phyloP scores from a whole-genome alignment of 1,140 invertebrate genomes.

The Oryctes rhinoceros region DNA sequence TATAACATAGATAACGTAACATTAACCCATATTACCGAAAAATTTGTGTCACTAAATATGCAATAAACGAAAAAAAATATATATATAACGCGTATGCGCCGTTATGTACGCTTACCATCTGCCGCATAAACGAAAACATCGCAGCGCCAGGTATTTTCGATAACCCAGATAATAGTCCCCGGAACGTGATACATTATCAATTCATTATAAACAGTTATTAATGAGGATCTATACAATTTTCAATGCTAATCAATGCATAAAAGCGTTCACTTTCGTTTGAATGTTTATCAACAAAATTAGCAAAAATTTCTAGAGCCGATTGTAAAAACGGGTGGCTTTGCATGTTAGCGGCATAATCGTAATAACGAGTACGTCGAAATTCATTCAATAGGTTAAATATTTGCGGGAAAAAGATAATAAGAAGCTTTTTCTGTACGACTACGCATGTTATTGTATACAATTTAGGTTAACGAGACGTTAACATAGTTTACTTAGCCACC shows the following conservation, averaged over 20 bases:
- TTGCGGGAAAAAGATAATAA: too few species aligned
- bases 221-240: neutral
- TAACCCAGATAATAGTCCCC: neutral
- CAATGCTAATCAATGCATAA: neutral
- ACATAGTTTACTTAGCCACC: too few species aligned
- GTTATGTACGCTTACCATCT: neutral
- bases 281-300: neutral
- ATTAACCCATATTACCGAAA: neutral
- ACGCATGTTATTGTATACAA: too few species aligned
- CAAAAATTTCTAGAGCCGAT: neutral
- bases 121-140: neutral
- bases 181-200: neutral
- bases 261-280: neutral
- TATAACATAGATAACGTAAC: neutral
- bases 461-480: too few species aligned
- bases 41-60: slow-evolving; percentile 4
- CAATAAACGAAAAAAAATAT: neutral
- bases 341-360: neutral
- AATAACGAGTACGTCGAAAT: too few species aligned
- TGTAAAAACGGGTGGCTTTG: too few species aligned
- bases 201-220: neutral
- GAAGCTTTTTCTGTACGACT: too few species aligned
- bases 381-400: too few species aligned
- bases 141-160: neutral
- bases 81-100: neutral